Conservation (phyloP, 2,113 vertebrate genomes). For the Micronycteris hirsuta region DNA sequence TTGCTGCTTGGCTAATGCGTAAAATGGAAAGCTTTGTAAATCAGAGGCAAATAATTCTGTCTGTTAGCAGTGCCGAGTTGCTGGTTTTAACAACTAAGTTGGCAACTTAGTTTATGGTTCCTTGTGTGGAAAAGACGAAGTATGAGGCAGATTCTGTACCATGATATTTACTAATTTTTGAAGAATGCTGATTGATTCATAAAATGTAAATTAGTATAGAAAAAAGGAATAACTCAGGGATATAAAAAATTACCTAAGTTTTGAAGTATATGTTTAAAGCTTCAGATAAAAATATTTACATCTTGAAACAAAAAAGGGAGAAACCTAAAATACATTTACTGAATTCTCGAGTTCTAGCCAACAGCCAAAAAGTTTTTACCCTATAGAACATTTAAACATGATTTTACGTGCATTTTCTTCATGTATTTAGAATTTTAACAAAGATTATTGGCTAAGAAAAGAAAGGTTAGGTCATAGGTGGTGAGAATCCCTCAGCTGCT, state of each 20-base stretch:
- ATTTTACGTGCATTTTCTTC: neutral
- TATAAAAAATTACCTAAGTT: constrained; percentile 34
- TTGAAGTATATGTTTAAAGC: constrained; percentile 5
- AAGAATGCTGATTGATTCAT: constrained; percentile 44
- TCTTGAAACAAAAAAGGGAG: constrained; percentile 32
- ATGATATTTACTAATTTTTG: neutral
- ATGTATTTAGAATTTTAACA: neutral
- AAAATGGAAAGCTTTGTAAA: constrained; percentile 70
- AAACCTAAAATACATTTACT: neutral
- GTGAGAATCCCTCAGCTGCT: neutral
- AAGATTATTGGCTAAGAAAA: neutral
- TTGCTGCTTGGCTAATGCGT: constrained; percentile 53
- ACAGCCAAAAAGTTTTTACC: neutral
- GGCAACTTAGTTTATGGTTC: constrained; percentile 20
- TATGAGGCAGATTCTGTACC: neutral
- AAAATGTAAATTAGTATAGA: constrained; percentile 7
- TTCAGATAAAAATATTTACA: constrained; percentile 18
- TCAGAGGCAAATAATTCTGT: constrained; percentile 61
- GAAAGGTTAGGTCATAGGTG: neutral
- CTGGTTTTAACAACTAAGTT: constrained; percentile 26
- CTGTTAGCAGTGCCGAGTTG: constrained; percentile 27
- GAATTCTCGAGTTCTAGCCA: neutral
- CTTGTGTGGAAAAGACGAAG: constrained; percentile 24
- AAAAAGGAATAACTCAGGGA: constrained; percentile 23
- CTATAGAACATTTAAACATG: neutral